A percentile compares a stretch with the other conserved stretches of the same genome.
phyloP scores from a whole-genome alignment of 2,113 vertebrate species.

The Synodontis membranacea region DNA sequence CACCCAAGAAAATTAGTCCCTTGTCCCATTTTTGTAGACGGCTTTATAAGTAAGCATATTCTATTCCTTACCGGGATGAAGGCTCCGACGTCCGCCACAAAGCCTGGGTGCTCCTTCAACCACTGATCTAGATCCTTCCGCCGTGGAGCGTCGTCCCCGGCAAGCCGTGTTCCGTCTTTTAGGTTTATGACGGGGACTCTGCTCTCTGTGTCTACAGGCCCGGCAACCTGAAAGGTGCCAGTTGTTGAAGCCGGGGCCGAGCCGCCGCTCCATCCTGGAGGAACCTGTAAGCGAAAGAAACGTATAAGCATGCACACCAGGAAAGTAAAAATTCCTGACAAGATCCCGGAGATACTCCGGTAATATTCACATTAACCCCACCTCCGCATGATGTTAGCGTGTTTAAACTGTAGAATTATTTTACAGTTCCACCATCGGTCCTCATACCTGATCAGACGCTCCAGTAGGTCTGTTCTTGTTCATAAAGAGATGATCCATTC shows the following conservation, averaged over 20 bases:
- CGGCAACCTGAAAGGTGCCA: conserved; percentile 68
- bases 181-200: conserved; percentile 95
- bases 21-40: neutral
- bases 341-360: neutral
- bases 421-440: no score
- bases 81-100: conserved; percentile 92
- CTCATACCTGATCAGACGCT: conserved; percentile 81
- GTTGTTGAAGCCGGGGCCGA: conserved; percentile 68
- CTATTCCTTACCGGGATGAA: conserved; percentile 85
- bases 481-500: conserved; percentile 88
- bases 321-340: neutral
- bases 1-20: neutral
- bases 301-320: neutral
- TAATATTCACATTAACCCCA: neutral
- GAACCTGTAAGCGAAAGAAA: conserved; percentile 67
- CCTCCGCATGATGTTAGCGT: neutral
- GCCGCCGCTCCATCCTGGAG: conserved; percentile 78
- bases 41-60: neutral
- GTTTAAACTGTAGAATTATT: neutral
- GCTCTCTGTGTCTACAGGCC: conserved; percentile 80
- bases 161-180: conserved; percentile 94
- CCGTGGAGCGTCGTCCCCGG: conserved; percentile 93
- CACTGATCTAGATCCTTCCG: conserved; percentile 91
- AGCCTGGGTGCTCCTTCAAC: conserved; percentile 93
- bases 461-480: conserved; percentile 79